Percentiles rank a stretch among this genome's conserved stretches.
phyloP scores from a whole-genome alignment of 2,797 vertebrate genomes.

The Chrosomus eos region DNA sequence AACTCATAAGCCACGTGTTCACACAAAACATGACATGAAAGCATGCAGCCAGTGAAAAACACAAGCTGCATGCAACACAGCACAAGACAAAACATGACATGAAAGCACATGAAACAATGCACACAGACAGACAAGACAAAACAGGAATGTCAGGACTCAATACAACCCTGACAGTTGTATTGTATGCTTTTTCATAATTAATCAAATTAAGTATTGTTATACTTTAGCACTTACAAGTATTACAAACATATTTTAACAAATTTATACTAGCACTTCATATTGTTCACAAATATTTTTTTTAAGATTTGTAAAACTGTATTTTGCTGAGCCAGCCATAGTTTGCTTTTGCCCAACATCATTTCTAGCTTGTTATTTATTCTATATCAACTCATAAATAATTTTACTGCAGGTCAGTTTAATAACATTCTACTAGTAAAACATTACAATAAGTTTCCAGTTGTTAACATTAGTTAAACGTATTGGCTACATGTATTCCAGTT shows the following conservation, averaged over 20 bases:
- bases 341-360: slow-evolving; percentile 35
- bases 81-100: no score
- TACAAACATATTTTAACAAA: background rate
- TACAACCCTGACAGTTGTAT: background rate
- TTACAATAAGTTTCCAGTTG: no score
- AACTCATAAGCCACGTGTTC: no score
- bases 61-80: no score
- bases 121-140: no score
- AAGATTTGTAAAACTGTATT: background rate
- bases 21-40: no score
- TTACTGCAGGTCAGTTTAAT: background rate
- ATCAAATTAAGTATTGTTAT: background rate
- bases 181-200: background rate
- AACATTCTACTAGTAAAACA: background rate
- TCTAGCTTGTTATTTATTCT: slow-evolving; percentile 14
- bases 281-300: background rate
- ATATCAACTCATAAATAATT: background rate
- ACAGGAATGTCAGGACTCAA: no score
- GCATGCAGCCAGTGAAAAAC: no score
- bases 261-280: background rate
- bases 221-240: background rate
- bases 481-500: no score
- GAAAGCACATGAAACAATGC: no score
- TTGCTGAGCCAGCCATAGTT: slow-evolving; percentile 9
- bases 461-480: no score